These are phyloP conservation scores for Nasonovia ribisnigri DNA, from an alignment of 2,888 invertebrate species.

Conservation along the genomic window DNA sequence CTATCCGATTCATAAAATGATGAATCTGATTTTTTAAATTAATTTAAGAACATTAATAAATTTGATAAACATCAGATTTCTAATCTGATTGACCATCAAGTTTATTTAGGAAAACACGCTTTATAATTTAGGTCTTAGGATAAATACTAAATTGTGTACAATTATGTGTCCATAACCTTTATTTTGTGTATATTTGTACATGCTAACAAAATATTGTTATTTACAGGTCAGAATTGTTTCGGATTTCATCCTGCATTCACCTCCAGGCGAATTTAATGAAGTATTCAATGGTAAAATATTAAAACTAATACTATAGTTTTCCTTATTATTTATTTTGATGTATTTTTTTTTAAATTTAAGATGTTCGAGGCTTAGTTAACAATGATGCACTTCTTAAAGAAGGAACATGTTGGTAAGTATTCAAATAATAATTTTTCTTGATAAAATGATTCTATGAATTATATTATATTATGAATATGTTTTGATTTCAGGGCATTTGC, in stretches of 20 bases:
- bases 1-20: too few relatives aligned
- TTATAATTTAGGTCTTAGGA: background rate
- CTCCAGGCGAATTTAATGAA: constrained; percentile 99
- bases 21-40: background rate
- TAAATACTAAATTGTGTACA: background rate
- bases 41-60: background rate
- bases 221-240: constrained; percentile 90
- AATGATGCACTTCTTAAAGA: constrained; percentile 96
- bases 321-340: background rate
- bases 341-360: constrained; percentile 71
- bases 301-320: background rate
- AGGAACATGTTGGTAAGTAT: constrained; percentile 84
- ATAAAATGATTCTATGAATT: background rate
- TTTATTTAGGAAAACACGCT: background rate
- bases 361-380: constrained; percentile 91
- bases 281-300: constrained; percentile 84
- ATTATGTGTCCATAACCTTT: background rate
- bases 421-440: background rate
- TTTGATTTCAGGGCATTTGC: constrained; percentile 81
- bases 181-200: too few relatives aligned
- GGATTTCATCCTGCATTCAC: constrained; percentile 98
- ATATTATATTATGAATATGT: background rate
- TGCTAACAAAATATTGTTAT: background rate
- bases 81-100: background rate
- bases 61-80: background rate